Conservation (phyloP, 1,140 invertebrate genomes). For the Ceratina calcarata region DNA sequence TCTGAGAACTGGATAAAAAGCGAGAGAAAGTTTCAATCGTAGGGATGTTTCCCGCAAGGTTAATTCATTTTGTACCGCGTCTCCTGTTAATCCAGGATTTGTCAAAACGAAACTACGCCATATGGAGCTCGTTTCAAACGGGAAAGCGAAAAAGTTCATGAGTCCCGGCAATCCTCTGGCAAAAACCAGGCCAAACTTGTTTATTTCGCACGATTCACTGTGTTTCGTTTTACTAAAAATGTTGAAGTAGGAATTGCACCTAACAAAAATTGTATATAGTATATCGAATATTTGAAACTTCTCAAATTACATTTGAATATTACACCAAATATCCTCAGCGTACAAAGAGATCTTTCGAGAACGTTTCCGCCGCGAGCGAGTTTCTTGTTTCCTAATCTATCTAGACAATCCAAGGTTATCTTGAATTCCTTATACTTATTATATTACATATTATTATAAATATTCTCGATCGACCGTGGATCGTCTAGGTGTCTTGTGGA, state of each 20-base stretch:
- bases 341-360: background rate
- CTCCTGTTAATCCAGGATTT: constrained; percentile 17
- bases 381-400: background rate
- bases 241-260: no score
- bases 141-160: constrained; percentile 6
- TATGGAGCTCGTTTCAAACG: constrained; percentile 10
- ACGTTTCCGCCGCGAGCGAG: background rate
- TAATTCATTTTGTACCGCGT: constrained; percentile 8
- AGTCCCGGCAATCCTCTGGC: no score
- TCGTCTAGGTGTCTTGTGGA: no score
- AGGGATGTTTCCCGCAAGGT: background rate
- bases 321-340: no score
- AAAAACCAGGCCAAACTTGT: no score
- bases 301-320: no score
- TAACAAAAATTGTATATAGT: no score
- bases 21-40: no score
- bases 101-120: background rate
- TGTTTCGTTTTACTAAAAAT: no score
- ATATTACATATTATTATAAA: background rate
- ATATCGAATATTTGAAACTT: no score
- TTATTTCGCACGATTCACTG: no score
- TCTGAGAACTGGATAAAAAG: background rate
- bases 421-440: background rate
- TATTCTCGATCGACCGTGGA: background rate
- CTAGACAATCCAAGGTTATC: background rate